Evolutionary conservation across 2,113 vertebrate genomes (phyloP).

Genomic region (Peromyscus leucopus): DNA sequence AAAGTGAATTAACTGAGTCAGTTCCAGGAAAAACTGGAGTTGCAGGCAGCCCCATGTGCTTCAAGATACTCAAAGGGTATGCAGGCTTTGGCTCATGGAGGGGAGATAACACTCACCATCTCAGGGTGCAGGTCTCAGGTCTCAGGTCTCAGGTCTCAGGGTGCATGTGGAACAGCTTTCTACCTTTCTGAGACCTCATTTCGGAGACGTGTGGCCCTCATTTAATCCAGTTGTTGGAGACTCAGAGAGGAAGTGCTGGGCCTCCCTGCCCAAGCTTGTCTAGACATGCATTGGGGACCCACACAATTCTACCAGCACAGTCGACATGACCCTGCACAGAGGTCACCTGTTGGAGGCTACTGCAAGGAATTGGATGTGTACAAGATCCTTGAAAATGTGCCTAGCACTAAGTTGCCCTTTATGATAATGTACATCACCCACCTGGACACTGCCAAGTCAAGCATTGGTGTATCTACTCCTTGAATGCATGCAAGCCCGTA

Average conservation of each 20-base stretch:
- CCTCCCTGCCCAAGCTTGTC: not conserved
- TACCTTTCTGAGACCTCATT: not conserved
- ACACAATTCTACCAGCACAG: rapidly evolving
- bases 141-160: too few relatives aligned
- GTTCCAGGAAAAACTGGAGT: not conserved
- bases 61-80: rapidly evolving
- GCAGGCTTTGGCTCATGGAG: not conserved
- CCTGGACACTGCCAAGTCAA: rapidly evolving
- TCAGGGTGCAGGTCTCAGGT: too few relatives aligned
- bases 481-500: rapidly evolving
- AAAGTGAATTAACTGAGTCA: not conserved
- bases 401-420: rapidly evolving
- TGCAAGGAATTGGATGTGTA: not conserved
- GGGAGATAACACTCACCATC: not conserved
- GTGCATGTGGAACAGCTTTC: rapidly evolving
- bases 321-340: not conserved
- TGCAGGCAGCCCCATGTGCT: not conserved
- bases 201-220: rapidly evolving
- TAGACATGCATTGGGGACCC: not conserved
- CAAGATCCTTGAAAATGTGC: rapidly evolving
- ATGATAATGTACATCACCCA: rapidly evolving
- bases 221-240: rapidly evolving
- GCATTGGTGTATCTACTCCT: rapidly evolving
- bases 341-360: not conserved
- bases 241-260: too few relatives aligned